These are phyloP conservation scores for Argyra leucocephala DNA, from an alignment of 2,888 invertebrate genomes.

Conservation along the genomic window DNA sequence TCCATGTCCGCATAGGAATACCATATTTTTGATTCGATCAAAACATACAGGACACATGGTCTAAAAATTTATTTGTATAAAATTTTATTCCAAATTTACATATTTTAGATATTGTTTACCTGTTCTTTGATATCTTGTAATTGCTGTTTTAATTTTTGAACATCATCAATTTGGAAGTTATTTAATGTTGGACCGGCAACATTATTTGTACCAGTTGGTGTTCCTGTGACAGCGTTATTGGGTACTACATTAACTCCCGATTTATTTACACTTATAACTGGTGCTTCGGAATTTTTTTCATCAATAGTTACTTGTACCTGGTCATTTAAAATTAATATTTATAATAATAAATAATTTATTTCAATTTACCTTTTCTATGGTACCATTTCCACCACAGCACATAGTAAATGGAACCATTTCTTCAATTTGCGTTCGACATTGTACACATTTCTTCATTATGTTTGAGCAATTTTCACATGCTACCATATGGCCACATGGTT, in stretches of 20 bases:
- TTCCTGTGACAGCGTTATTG: slow-evolving; percentile 38
- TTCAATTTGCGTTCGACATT: slow-evolving; percentile 81
- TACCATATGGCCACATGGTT: slow-evolving; percentile 87
- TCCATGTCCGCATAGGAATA: slow-evolving; percentile 95
- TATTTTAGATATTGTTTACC: slow-evolving; percentile 48
- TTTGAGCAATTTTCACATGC: slow-evolving; percentile 69
- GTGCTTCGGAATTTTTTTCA: slow-evolving; percentile 29
- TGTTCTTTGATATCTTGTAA: slow-evolving; percentile 96
- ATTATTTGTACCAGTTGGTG: slow-evolving; percentile 28
- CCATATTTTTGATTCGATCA: slow-evolving; percentile 97
- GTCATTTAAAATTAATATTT: background rate
- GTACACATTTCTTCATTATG: slow-evolving; percentile 95
- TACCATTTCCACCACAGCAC: slow-evolving; percentile 49
- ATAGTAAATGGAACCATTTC: slow-evolving; percentile 50
- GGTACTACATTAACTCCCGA: slow-evolving; percentile 40
- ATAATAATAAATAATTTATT: background rate
- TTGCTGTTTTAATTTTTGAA: slow-evolving; percentile 86
- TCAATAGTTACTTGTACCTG: slow-evolving; percentile 25
- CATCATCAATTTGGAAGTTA: slow-evolving; percentile 64
- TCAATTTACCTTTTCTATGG: slow-evolving; percentile 36
- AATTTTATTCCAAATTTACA: no score
- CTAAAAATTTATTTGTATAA: slow-evolving; percentile 47
- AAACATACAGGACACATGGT: slow-evolving; percentile 98
- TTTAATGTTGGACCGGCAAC: slow-evolving; percentile 49
- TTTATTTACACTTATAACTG: slow-evolving; percentile 34